These are phyloP conservation scores for Lepilemur septentrionalis DNA, from an alignment of 2,797 vertebrate genomes.

Conservation along the genomic window DNA sequence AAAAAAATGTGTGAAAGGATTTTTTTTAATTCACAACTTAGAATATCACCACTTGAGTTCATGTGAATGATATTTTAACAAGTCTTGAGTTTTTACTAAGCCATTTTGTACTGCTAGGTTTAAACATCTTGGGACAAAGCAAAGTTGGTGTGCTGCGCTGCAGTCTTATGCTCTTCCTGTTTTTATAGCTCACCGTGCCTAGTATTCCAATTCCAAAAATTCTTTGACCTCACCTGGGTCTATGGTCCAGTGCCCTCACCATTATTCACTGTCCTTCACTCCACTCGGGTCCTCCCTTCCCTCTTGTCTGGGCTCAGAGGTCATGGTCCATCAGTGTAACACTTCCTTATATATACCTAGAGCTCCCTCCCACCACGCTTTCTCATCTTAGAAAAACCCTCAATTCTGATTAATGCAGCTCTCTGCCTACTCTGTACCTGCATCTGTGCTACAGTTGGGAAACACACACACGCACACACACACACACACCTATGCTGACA, in stretches of 20 bases:
- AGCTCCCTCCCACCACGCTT: neutral
- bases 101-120: neutral
- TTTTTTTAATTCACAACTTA: neutral
- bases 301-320: neutral
- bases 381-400: neutral
- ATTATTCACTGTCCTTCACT: neutral
- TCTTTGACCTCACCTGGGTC: neutral
- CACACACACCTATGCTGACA: neutral
- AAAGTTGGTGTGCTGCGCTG: neutral
- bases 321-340: neutral
- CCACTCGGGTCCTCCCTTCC: neutral
- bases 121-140: neutral
- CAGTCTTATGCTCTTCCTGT: neutral
- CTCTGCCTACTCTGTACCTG: neutral
- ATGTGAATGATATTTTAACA: neutral
- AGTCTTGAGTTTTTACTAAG: neutral
- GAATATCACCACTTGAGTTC: neutral
- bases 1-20: neutral
- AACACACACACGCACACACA: neutral
- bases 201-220: neutral
- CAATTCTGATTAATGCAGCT: neutral
- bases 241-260: neutral
- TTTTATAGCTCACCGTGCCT: neutral
- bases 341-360: neutral
- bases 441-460: neutral